phyloP scores from a whole-genome alignment of 2,888 invertebrate genomes.

The Diplolepis rosae region DNA sequence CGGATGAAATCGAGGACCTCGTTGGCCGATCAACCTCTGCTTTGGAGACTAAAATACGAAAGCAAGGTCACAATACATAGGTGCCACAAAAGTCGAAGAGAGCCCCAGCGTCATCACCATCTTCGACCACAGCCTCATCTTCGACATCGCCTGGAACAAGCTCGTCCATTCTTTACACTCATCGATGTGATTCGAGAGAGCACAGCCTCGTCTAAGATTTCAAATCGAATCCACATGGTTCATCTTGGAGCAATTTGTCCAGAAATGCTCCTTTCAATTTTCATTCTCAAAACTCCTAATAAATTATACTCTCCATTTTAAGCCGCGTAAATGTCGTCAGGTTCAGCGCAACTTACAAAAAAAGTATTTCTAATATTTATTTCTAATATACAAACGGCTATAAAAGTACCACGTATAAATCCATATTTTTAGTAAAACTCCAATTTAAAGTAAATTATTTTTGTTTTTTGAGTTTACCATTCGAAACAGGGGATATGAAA shows the following conservation, averaged over 20 bases:
- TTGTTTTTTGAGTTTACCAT: background rate
- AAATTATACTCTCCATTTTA: constrained; percentile 15
- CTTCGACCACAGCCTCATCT: constrained; percentile 66
- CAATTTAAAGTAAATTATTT: background rate
- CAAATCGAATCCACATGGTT: constrained; percentile 2
- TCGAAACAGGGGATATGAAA: constrained; percentile 42
- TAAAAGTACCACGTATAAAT: background rate
- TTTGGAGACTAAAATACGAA: constrained; percentile 75
- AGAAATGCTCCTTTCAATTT: constrained; percentile 18
- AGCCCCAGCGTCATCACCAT: constrained; percentile 63
- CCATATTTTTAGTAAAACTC: background rate
- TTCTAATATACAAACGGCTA: background rate
- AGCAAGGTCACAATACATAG: constrained; percentile 69
- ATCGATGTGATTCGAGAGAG: constrained; percentile 68
- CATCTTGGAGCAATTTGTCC: constrained; percentile 3
- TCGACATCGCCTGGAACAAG: constrained; percentile 68
- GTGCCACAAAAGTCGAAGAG: constrained; percentile 67
- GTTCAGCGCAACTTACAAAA: background rate
- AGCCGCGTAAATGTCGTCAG: constrained; percentile 17
- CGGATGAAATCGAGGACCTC: constrained; percentile 78
- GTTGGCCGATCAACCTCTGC: constrained; percentile 74
- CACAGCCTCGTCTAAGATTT: constrained; percentile 67
- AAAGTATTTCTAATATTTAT: background rate
- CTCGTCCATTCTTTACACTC: constrained; percentile 69
- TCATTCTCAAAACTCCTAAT: constrained; percentile 12